Conservation (phyloP, 2,888 invertebrate species). For the Nymphalis polychloros region DNA sequence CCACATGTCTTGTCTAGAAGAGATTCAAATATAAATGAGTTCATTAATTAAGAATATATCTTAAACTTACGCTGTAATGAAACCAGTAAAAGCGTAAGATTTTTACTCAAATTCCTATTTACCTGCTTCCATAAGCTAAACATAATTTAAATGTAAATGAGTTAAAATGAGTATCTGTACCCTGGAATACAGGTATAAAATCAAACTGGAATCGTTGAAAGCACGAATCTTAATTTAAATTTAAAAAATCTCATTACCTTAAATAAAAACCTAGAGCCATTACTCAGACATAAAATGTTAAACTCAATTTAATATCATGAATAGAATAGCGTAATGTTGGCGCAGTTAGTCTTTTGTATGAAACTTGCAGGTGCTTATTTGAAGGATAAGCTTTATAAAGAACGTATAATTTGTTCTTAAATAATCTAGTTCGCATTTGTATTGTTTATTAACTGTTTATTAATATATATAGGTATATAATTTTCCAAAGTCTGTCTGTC, state of each 20-base stretch:
- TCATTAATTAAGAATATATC: no score
- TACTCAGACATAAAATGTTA: conserved; percentile 4
- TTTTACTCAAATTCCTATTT: no score
- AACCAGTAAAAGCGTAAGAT: no score
- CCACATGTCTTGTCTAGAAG: no score
- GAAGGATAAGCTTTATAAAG: conserved; percentile 17
- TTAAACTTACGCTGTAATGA: no score
- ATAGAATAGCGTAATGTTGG: conserved; percentile 10
- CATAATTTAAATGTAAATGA: no score
- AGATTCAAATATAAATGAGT: no score
- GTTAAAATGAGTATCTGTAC: no score
- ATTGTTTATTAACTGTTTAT: conserved; percentile 38
- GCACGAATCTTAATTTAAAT: not conserved
- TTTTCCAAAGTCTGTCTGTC: not conserved
- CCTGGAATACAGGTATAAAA: not conserved
- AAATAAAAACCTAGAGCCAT: not conserved
- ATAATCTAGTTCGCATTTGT: conserved; percentile 36
- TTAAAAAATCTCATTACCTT: not conserved
- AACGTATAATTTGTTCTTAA: conserved; percentile 26
- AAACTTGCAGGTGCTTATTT: conserved; percentile 14
- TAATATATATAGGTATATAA: not conserved
- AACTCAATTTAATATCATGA: conserved; percentile 5
- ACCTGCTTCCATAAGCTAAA: no score
- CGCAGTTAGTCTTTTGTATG: not conserved
- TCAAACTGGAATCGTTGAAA: not conserved